These are phyloP conservation scores for Ophion costatus DNA, from an alignment of 2,888 invertebrate species.

Conservation along the genomic window DNA sequence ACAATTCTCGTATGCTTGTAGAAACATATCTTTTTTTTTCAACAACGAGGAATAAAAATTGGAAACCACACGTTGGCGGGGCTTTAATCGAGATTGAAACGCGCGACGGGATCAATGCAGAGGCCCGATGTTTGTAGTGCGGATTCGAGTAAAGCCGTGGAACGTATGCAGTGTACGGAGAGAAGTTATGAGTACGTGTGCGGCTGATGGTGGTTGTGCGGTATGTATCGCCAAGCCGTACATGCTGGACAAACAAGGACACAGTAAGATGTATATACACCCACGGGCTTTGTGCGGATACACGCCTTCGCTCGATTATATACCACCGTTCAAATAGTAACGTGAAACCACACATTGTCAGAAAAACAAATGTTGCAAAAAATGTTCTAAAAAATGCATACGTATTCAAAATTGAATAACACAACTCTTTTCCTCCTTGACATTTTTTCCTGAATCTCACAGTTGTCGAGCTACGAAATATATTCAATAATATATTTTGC, in stretches of 20 bases:
- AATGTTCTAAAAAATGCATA: not conserved
- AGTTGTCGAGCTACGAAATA: not conserved
- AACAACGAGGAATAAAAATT: not conserved
- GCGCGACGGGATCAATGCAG: constrained; percentile 10
- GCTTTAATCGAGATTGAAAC: constrained; percentile 1
- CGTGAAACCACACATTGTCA: not conserved
- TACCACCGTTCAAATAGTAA: not conserved
- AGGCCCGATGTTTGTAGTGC: constrained; percentile 45
- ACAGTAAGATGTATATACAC: constrained; percentile 30
- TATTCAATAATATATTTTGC: not conserved
- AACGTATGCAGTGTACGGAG: not conserved
- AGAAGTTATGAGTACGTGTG: constrained; percentile 32
- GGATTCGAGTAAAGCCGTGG: constrained; percentile 31
- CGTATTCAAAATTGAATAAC: not conserved
- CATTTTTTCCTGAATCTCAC: not conserved
- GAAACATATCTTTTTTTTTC: not conserved
- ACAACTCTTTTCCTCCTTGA: not conserved
- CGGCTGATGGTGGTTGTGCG: not conserved
- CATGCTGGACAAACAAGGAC: constrained; percentile 56
- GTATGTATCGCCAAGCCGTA: constrained; percentile 11
- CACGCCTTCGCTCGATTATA: constrained; percentile 28
- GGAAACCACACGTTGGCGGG: not conserved
- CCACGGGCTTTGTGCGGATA: constrained; percentile 10
- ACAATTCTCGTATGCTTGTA: not conserved
- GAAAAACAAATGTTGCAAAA: not conserved